Evolutionary conservation across 2,888 invertebrate species (phyloP), one percentile per base, ranked within the genome.

Genomic region (Cremastinae sp.): DNA sequence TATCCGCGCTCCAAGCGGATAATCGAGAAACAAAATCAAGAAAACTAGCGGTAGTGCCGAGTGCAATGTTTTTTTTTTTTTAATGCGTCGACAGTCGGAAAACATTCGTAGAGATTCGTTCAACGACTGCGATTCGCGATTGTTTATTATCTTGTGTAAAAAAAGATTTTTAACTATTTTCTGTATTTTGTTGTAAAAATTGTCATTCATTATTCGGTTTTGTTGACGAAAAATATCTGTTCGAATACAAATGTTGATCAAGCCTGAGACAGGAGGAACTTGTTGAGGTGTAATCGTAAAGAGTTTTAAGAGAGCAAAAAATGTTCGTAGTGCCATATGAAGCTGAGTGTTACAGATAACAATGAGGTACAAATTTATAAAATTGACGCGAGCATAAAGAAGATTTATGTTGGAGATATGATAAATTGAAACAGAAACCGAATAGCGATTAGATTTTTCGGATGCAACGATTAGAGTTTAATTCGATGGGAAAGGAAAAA

Each of bases 351-450:
- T 10, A 5, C 8, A 49, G n/a, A 5, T 18, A 35, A 49, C 10
- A 28, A 12, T 4, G 45, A 28, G 28, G 28, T 28, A 28, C 28
- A 28, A 28, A 28, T 28, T 28, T 28, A 28, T 28, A 28, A 28
- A 5, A 3, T 35, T 41, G 12, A 68, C 9, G 37, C 37, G 35
- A n/a, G 8, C 55, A 47, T 39, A 49, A 12, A 39, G 14, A 16
- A 7, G 49, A 18, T 12, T 64, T 49, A 2, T 71, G 12, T 47
- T 20, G 47, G 18, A 12, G 37, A 56, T 75, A 76, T 8, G 12
- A 49, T 2, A 49, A 49, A 53, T 8, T 22, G 22, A 22, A 55
- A 35, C 35, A 81, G 85, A 80, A 82, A 82, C 18, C 14, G 22
- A 51, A 49, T 53, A 62, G 61, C 74, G 14, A 74, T 12, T 53